A percentile compares a stretch with the other conserved stretches of the same genome.
Evolutionary conservation across 2,888 invertebrate genomes (phyloP).

Genomic region (Scaptomyza caliginosa): DNA sequence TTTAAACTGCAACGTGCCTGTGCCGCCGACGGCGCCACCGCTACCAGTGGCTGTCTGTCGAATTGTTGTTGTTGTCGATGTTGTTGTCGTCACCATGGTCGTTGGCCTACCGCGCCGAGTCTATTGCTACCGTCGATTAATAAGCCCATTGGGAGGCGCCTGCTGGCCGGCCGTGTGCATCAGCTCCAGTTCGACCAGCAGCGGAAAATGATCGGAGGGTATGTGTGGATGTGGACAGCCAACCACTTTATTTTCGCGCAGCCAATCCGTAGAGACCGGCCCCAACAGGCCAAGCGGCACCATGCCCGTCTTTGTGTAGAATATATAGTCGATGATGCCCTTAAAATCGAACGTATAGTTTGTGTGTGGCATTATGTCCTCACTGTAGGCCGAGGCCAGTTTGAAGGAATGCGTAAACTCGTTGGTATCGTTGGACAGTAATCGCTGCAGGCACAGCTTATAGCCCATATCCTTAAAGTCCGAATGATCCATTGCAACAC

Average conservation of each 20-base stretch:
- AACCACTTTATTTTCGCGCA: slow-evolving; percentile 97
- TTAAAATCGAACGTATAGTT: slow-evolving; percentile 99
- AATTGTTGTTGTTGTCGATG: slow-evolving; percentile 37
- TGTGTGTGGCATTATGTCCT: slow-evolving; percentile 98
- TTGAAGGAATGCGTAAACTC: slow-evolving; percentile 98
- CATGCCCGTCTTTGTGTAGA: slow-evolving; percentile 98
- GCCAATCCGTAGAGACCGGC: slow-evolving; percentile 96
- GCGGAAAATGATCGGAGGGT: slow-evolving; percentile 97
- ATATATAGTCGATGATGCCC: slow-evolving; percentile 99
- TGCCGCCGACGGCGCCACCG: slow-evolving; percentile 7
- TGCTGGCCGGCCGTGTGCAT: slow-evolving; percentile 89
- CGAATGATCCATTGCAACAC: slow-evolving; percentile 94
- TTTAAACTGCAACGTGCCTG: slow-evolving; percentile 31
- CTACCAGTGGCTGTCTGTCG: slow-evolving; percentile 19
- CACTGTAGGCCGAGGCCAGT: slow-evolving; percentile 96
- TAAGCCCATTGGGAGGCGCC: slow-evolving; percentile 90
- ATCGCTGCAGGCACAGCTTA: slow-evolving; percentile 94
- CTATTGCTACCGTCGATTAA: slow-evolving; percentile 92
- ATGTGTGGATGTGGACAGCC: slow-evolving; percentile 99
- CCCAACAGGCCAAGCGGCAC: slow-evolving; percentile 97
- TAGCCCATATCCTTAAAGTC: slow-evolving; percentile 99
- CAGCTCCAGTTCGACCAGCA: slow-evolving; percentile 95
- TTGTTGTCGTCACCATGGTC: slow-evolving; percentile 51
- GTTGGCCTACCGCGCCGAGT: slow-evolving; percentile 70
- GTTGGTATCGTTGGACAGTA: slow-evolving; percentile 93